phyloP scores from a whole-genome alignment of 1,140 invertebrate species.

The Matsumurasca onukii region DNA sequence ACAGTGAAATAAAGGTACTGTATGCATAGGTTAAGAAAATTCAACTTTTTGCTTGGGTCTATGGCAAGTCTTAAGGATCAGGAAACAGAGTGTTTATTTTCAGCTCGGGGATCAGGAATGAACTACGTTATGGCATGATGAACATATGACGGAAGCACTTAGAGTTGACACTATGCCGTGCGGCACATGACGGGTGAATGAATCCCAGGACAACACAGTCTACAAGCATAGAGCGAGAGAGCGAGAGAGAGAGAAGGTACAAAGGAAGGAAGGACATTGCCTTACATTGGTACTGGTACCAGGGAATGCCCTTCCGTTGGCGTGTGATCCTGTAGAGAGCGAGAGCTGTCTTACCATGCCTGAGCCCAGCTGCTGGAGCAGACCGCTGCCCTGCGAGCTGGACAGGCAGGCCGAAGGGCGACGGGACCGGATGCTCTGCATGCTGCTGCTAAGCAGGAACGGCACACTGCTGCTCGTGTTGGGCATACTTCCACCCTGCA shows the following conservation, averaged over 20 bases:
- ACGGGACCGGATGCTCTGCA: slow-evolving; percentile 78
- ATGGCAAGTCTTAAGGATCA: no score
- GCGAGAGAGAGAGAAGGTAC: slow-evolving; percentile 28
- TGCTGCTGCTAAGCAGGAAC: slow-evolving; percentile 76
- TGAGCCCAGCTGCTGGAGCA: slow-evolving; percentile 79
- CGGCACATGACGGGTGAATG: no score
- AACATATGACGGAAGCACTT: no score
- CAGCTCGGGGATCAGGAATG: no score
- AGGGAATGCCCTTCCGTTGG: slow-evolving; percentile 64
- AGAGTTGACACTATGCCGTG: no score
- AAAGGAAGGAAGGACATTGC: slow-evolving; percentile 33
- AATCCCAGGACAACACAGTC: no score
- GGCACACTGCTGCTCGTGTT: slow-evolving; percentile 85
- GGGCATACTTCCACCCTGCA: slow-evolving; percentile 79
- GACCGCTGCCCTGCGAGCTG: slow-evolving; percentile 68
- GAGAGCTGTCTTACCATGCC: slow-evolving; percentile 82
- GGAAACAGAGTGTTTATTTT: no score
- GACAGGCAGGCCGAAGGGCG: slow-evolving; percentile 67
- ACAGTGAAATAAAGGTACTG: no score
- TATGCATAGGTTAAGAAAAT: no score
- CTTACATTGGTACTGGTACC: slow-evolving; percentile 64
- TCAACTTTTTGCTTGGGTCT: no score
- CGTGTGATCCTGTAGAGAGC: slow-evolving; percentile 63
- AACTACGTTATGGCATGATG: no score
- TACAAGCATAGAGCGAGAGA: slow-evolving; percentile 27